phyloP scores from a whole-genome alignment of 2,797 vertebrate genomes.

The Centroberyx gerrardi region DNA sequence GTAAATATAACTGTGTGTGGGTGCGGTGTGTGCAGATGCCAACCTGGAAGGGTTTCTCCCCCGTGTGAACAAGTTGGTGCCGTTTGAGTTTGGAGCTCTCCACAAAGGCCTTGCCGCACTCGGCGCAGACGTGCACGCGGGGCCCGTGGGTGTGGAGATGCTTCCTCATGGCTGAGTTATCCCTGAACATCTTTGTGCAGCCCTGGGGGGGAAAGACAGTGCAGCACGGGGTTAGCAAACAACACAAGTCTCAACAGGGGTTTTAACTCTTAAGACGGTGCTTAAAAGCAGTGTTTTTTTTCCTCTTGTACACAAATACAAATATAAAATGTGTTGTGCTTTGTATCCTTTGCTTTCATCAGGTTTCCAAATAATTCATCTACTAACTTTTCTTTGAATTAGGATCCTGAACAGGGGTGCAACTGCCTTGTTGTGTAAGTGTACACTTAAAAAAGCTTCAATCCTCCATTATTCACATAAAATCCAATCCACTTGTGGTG shows the following conservation, averaged over 20 bases:
- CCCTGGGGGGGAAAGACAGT: constrained; percentile 83
- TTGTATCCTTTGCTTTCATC: background rate
- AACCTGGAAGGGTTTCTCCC: constrained; percentile 99
- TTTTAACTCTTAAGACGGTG: background rate
- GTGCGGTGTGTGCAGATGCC: constrained; percentile 6
- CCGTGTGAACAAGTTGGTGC: constrained; percentile 99
- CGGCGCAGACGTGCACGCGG: constrained; percentile 97
- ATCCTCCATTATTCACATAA: background rate
- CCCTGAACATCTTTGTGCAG: constrained; percentile 99
- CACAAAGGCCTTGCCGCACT: constrained; percentile 99
- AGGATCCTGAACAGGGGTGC: background rate
- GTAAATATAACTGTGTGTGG: background rate
- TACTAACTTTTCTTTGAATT: too few relatives aligned
- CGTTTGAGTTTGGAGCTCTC: constrained; percentile 99
- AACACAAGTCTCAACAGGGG: background rate
- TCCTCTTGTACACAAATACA: background rate
- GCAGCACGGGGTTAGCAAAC: constrained; percentile 21
- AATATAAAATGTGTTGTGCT: constrained; percentile 9
- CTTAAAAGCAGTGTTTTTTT: too few relatives aligned
- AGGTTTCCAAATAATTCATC: background rate
- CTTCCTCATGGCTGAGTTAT: constrained; percentile 99
- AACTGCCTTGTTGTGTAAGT: background rate
- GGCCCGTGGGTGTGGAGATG: constrained; percentile 99
- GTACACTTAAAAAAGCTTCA: background rate
- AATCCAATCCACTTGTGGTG: background rate